These are phyloP conservation scores for Myiotriccus ornatus DNA, from an alignment of 2,797 vertebrate genomes.

Conservation along the genomic window DNA sequence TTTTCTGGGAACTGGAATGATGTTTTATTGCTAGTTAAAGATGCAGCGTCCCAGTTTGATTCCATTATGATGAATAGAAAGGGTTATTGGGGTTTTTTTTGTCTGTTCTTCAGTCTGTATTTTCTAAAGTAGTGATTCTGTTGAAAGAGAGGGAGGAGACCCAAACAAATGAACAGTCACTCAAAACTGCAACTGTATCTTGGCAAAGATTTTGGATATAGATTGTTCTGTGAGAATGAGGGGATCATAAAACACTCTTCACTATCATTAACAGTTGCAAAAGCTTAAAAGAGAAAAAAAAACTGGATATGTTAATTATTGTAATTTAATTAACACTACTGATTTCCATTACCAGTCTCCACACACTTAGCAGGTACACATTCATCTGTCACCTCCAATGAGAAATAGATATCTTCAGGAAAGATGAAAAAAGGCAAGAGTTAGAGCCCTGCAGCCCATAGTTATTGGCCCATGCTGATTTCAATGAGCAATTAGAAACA, in stretches of 20 bases:
- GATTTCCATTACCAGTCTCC: conserved; percentile 53
- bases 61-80: not conserved
- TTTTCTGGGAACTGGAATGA: not conserved
- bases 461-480: not conserved
- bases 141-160: not conserved
- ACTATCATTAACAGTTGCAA: conserved; percentile 23
- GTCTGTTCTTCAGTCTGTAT: not conserved
- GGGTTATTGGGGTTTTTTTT: fast-evolving
- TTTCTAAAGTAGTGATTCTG: not conserved
- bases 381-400: conserved; percentile 28
- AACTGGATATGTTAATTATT: conserved; percentile 46
- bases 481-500: conserved; percentile 3
- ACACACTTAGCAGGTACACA: conserved; percentile 11
- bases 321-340: conserved; percentile 64
- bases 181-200: not conserved
- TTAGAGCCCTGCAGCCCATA: not conserved
- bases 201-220: not conserved
- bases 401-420: conserved; percentile 31
- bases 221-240: conserved; percentile 1
- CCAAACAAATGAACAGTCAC: not conserved
- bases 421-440: not conserved
- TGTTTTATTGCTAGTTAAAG: not conserved
- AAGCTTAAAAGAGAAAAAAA: conserved; percentile 42
- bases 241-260: conserved; percentile 18
- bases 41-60: not conserved